phyloP scores from a whole-genome alignment of 2,113 vertebrate genomes.

The Erythrocercus mccallii region DNA sequence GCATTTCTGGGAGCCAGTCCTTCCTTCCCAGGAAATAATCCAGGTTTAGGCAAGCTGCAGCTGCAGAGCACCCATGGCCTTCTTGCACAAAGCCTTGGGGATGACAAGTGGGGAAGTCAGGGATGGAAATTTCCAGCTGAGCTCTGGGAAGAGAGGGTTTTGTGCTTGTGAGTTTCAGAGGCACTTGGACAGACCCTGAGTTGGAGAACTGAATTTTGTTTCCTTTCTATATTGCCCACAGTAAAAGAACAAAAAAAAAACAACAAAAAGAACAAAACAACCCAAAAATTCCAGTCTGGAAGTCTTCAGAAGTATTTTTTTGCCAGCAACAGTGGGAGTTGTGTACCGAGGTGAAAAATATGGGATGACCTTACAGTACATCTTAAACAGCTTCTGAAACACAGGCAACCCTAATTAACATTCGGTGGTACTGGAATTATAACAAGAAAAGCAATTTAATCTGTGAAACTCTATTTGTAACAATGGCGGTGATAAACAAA shows the following conservation, averaged over 20 bases:
- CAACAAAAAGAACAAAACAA: too few species aligned
- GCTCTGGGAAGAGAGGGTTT: background rate
- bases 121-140: constrained; percentile 14
- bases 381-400: constrained; percentile 24
- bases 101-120: background rate
- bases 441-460: constrained; percentile 28
- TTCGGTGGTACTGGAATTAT: background rate
- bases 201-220: background rate
- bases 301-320: background rate
- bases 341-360: background rate
- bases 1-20: background rate
- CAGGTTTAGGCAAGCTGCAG: background rate
- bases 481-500: background rate
- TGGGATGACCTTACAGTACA: background rate
- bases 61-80: background rate
- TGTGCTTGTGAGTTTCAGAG: background rate
- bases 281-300: background rate
- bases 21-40: background rate
- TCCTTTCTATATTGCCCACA: background rate
- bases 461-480: constrained; percentile 25
- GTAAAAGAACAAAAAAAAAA: background rate
- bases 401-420: constrained; percentile 40
- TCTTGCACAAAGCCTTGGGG: background rate
- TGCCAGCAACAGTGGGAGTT: background rate
- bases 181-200: background rate